These are phyloP conservation scores for Nephrotoma flavescens DNA, from an alignment of 2,888 invertebrate species.

Conservation along the genomic window DNA sequence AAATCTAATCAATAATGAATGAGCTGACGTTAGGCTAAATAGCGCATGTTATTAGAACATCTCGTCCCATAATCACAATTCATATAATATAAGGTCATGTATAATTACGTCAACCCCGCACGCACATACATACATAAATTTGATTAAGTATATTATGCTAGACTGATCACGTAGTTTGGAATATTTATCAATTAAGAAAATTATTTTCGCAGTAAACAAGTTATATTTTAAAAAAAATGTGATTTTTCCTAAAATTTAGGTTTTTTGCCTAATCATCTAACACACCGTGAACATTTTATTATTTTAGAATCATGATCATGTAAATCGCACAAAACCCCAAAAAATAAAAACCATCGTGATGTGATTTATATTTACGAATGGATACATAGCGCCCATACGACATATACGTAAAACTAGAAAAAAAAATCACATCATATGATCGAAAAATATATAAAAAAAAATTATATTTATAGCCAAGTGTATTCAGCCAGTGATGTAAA, in stretches of 20 bases:
- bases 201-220: not conserved
- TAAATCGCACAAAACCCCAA: not conserved
- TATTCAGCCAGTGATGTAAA: not conserved
- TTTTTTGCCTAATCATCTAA: not conserved
- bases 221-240: not conserved
- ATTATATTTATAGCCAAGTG: not conserved
- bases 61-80: no score
- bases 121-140: not conserved
- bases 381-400: not conserved
- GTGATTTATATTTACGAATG: not conserved
- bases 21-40: no score
- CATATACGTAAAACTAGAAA: not conserved
- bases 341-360: not conserved
- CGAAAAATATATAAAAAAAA: not conserved
- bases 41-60: no score
- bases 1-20: no score
- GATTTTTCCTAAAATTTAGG: not conserved
- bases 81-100: not conserved
- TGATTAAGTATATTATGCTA: not conserved
- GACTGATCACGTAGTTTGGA: not conserved
- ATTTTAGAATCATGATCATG: not conserved
- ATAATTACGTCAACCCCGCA: not conserved
- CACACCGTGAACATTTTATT: no score
- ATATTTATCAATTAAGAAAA: not conserved
- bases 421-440: not conserved